phyloP scores from a whole-genome alignment of 2,113 vertebrate genomes.

The Geothlypis trichas region DNA sequence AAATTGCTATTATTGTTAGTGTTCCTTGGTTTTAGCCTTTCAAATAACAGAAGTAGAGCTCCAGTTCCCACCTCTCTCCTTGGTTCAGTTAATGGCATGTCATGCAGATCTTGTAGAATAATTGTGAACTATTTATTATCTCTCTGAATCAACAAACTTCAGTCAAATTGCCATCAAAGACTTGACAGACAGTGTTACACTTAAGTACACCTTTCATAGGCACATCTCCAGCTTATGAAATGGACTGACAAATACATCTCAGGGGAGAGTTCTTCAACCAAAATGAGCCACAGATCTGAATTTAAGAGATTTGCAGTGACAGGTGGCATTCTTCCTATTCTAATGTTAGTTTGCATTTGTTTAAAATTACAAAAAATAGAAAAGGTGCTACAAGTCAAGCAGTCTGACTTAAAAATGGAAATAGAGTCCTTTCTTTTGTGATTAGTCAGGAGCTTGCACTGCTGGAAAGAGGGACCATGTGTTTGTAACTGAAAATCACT shows the following conservation, averaged over 20 bases:
- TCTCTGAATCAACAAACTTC: slow-evolving; percentile 26
- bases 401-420: not conserved
- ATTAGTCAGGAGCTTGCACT: not conserved
- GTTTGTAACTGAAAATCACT: not conserved
- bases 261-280: not conserved
- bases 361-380: not conserved
- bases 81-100: not conserved
- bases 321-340: not conserved
- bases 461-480: not conserved
- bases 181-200: not conserved
- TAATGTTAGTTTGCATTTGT: not conserved
- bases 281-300: not conserved
- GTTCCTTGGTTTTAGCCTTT: not conserved
- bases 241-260: not conserved
- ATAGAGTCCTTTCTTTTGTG: not conserved
- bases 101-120: not conserved
- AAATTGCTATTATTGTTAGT: not conserved
- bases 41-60: not conserved
- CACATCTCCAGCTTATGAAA: not conserved
- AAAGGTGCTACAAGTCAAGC: not conserved
- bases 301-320: not conserved
- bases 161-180: not conserved
- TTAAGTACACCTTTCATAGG: not conserved
- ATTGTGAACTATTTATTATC: not conserved
- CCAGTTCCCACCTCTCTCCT: not conserved